Evolutionary conservation across 1,140 invertebrate species (phyloP), one percentile per base, ranked within the genome.

Genomic region (Caenorhabditis remanei): DNA sequence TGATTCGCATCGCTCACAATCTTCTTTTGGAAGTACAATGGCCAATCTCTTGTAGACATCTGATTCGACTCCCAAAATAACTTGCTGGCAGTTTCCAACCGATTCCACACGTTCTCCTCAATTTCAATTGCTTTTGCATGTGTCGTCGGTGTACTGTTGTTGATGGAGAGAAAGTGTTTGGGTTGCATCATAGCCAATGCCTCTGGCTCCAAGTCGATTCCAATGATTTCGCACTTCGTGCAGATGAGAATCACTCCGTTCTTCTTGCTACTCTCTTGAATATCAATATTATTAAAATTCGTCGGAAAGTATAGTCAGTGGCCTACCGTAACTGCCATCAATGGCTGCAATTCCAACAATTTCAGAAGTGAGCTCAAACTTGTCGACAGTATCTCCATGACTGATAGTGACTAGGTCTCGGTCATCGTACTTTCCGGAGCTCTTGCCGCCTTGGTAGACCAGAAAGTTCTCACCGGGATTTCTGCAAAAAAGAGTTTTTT

Each of bases 111-210:
- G 46, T 79, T 79, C 13, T 79, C 71, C 40, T 79, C 71, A 2
- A 79, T 79, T 50, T 79, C 71, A 24, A 79, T 79, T 14, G 71
- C 46, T 50, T 41, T 48, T 0, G 71, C 19, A 24, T 79, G 71
- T 4, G 71, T 79, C 9, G 71, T 79, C 19, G 71, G 71, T 4
- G 71, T 79, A n/a, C 71, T 79, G 24, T 79, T 79, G n/a, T 79
- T 79, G n/a, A 79, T 79, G 6, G 71, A 79, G n/a, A 79, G 71
- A 43, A 79, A 79, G 24, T 79, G 14, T 79, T 79, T 79, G 14
- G 71, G 71, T 13, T 79, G 71, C 71, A 79, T 79, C 71, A 79
- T 79, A 53, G 21, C 24, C n/a, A 79, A 50, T 6, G 71, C 6
- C 5, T 79, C 71, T 8, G n/a, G 21, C 3, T 79, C 71, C 46